phyloP scores from a whole-genome alignment of 2,113 vertebrate species.

The Sturnus vulgaris region DNA sequence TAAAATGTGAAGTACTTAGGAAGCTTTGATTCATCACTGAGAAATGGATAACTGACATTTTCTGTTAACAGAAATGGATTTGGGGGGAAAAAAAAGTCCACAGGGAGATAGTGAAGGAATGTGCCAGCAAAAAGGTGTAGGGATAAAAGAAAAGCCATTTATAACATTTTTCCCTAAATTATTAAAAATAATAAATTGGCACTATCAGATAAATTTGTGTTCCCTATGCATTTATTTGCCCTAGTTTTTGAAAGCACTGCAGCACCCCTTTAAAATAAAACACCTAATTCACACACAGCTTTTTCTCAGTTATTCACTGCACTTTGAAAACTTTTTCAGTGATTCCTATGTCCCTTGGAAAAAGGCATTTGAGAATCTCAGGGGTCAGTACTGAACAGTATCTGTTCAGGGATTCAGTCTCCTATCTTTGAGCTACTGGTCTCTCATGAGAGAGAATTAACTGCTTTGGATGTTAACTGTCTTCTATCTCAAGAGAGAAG shows the following conservation, averaged over 20 bases:
- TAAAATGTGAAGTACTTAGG: conserved; percentile 15
- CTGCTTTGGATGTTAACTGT: neutral
- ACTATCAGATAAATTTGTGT: neutral
- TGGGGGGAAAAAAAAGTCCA: neutral
- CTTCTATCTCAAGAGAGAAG: neutral
- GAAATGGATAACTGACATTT: conserved; percentile 33
- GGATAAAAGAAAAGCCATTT: conserved; percentile 4
- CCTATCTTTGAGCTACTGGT: neutral
- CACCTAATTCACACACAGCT: neutral
- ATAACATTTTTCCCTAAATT: neutral
- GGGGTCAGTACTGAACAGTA: neutral
- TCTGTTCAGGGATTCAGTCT: neutral
- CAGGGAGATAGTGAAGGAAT: neutral
- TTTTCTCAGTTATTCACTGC: neutral
- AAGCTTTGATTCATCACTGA: conserved; percentile 38
- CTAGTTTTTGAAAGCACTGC: neutral
- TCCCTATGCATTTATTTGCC: neutral
- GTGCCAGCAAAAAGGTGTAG: neutral
- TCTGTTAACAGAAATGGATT: conserved; percentile 42
- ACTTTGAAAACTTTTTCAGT: neutral
- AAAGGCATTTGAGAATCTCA: neutral
- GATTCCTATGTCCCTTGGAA: neutral
- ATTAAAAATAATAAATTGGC: conserved; percentile 4
- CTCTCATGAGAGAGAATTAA: neutral
- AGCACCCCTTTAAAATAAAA: neutral